These are phyloP conservation scores for Saturnia japonica DNA, from an alignment of 2,888 invertebrate species.

Conservation along the genomic window DNA sequence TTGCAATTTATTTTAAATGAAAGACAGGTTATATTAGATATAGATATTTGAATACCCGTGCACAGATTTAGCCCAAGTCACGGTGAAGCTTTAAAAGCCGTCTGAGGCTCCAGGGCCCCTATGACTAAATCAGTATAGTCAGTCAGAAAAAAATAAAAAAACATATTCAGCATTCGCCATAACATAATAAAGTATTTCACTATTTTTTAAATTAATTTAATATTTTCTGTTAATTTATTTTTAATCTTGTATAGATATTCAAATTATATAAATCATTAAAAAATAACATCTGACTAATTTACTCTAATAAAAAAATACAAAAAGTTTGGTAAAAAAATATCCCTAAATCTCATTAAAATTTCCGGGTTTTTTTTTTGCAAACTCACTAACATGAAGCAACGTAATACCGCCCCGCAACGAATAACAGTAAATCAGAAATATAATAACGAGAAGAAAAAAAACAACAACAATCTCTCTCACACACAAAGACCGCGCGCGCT, in stretches of 20 bases:
- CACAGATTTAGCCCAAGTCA: too few relatives aligned
- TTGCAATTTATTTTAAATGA: too few relatives aligned
- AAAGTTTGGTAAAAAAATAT: neutral
- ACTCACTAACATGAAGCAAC: conserved; percentile 18
- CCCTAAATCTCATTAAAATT: conserved; percentile 15
- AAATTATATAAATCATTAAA: neutral
- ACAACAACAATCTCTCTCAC: conserved; percentile 22
- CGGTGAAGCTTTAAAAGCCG: too few relatives aligned
- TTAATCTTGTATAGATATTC: neutral
- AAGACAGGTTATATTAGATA: too few relatives aligned
- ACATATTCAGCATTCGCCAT: too few relatives aligned
- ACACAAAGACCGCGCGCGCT: conserved; percentile 58
- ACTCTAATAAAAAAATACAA: neutral
- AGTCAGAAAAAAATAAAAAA: too few relatives aligned
- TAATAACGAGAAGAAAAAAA: conserved; percentile 44
- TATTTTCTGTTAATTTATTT: neutral
- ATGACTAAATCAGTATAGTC: too few relatives aligned
- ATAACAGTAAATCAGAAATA: conserved; percentile 60
- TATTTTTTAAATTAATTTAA: too few relatives aligned
- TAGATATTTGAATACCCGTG: too few relatives aligned
- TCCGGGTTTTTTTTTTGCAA: conserved; percentile 8
- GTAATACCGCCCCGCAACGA: conserved; percentile 28
- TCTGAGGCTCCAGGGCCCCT: too few relatives aligned
- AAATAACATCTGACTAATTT: neutral
- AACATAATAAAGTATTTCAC: too few relatives aligned